Conservation (phyloP, 2,888 invertebrate species). For the Emesis castigata region DNA sequence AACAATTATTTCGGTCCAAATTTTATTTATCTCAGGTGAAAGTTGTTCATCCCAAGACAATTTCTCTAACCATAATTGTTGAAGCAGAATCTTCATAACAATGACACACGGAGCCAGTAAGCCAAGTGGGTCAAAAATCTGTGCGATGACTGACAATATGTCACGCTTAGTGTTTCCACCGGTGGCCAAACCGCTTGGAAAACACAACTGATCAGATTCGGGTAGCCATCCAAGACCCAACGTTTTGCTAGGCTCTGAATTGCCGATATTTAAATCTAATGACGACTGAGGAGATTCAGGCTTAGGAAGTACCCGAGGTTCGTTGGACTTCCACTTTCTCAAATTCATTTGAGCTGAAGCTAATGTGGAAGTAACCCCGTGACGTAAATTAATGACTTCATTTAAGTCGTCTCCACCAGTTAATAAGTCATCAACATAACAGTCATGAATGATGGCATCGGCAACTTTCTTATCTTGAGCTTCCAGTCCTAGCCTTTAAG, state of each 20-base stretch:
- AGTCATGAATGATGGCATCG: constrained; percentile 58
- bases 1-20: constrained; percentile 13
- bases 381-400: constrained; percentile 29
- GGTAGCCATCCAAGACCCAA: neutral
- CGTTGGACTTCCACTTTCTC: constrained; percentile 66
- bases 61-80: constrained; percentile 34
- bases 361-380: constrained; percentile 36
- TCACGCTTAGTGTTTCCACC: neutral
- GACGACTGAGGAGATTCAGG: neutral
- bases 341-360: constrained; percentile 59
- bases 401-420: constrained; percentile 41
- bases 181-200: neutral
- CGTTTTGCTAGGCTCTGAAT: neutral
- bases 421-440: constrained; percentile 60
- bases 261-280: constrained; percentile 27
- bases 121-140: constrained; percentile 20
- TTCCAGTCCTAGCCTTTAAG: constrained; percentile 55
- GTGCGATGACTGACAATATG: neutral
- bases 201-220: neutral
- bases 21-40: constrained; percentile 8
- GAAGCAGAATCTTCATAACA: constrained; percentile 35
- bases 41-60: constrained; percentile 36
- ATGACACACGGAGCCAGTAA: constrained; percentile 35
- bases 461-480: constrained; percentile 40
- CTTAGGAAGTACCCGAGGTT: constrained; percentile 24